phyloP scores from a whole-genome alignment of 2,888 invertebrate species.

The Scaptodrosophila latifasciaeformis region DNA sequence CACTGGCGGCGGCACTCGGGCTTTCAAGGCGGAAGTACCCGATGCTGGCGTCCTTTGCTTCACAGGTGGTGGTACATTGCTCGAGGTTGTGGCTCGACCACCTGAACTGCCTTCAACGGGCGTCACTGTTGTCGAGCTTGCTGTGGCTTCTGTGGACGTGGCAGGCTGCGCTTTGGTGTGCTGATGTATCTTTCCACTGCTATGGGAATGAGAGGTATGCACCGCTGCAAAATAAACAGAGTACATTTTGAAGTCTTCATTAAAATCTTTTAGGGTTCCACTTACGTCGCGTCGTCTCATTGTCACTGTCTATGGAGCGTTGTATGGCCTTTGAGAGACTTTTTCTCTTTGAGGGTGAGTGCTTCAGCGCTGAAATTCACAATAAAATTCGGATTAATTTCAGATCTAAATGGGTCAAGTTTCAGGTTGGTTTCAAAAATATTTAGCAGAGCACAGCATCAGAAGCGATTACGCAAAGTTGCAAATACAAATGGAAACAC shows the following conservation, averaged over 20 bases:
- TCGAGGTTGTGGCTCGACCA: conserved; percentile 67
- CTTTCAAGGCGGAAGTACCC: conserved; percentile 76
- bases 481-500: conserved; percentile 27
- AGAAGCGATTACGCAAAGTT: conserved; percentile 40
- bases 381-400: conserved; percentile 7
- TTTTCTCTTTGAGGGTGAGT: conserved; percentile 97
- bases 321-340: conserved; percentile 85
- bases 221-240: conserved; percentile 37
- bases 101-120: conserved; percentile 25
- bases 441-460: conserved; percentile 27
- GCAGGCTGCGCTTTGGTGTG: conserved; percentile 37
- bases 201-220: conserved; percentile 57
- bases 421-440: conserved; percentile 10
- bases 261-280: conserved; percentile 5
- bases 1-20: conserved; percentile 90
- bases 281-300: conserved; percentile 78
- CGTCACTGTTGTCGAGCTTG: conserved; percentile 71
- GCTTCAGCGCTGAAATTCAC: conserved; percentile 87
- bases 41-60: conserved; percentile 75
- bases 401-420: not conserved
- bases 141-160: conserved; percentile 50
- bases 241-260: not conserved
- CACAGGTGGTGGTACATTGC: conserved; percentile 55
- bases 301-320: conserved; percentile 82
- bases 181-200: conserved; percentile 56